phyloP scores from a whole-genome alignment of 2,113 vertebrate species.

The Mustelus asterias region DNA sequence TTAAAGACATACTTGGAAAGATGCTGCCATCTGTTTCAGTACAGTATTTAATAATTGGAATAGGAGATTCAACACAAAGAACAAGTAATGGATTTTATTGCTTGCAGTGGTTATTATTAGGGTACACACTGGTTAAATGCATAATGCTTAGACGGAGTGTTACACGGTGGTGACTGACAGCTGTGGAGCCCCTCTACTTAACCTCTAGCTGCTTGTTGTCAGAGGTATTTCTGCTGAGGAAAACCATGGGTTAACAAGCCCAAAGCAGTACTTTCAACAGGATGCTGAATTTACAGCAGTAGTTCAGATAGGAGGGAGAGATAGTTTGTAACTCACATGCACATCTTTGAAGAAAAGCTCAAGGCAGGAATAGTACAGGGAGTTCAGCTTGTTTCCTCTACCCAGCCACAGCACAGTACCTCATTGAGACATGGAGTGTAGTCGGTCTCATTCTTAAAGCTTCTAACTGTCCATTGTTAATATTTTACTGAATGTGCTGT shows the following conservation, averaged over 20 bases:
- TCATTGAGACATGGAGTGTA: not conserved
- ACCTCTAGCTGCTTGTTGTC: not conserved
- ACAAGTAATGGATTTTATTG: no score
- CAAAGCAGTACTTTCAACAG: not conserved
- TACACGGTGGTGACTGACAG: not conserved
- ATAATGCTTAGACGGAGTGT: not conserved
- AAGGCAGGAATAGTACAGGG: not conserved
- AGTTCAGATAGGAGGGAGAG: not conserved
- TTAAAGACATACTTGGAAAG: not conserved
- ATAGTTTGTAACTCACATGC: not conserved
- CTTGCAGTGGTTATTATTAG: not conserved
- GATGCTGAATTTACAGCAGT: not conserved
- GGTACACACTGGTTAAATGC: not conserved
- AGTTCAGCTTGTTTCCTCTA: not conserved
- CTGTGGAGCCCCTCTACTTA: not conserved
- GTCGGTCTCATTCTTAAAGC: not conserved
- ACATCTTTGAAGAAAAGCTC: not conserved
- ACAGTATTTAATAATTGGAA: not conserved
- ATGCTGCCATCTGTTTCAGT: not conserved
- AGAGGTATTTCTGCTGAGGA: not conserved
- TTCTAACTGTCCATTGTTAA: not conserved
- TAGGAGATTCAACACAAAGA: not conserved
- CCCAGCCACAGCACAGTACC: not conserved
- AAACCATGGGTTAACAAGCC: not conserved
- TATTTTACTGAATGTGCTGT: not conserved